Evolutionary conservation across 2,113 vertebrate species (phyloP), one percentile per base, ranked within the genome.

Genomic region (Notothenia coriiceps): DNA sequence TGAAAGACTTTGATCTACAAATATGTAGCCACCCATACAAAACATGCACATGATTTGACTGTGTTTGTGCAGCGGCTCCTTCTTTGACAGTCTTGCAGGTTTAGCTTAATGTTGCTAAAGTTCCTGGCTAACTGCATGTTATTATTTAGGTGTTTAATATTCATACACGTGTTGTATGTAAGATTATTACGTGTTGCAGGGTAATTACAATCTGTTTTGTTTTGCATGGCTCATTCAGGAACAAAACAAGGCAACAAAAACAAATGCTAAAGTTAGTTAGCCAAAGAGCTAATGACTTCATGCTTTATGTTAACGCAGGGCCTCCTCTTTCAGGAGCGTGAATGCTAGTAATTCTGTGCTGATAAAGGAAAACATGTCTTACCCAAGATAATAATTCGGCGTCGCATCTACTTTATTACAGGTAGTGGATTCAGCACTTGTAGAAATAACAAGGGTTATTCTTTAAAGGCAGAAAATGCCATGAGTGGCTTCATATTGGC

Each of bases 381-480:
- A 94, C 95, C 94, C 93, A 91, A 83, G 88, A 92, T 94, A 86
- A 82, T 74, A 66, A 82, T 82, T 91, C 83, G 91, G 87, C 80
- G 92, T 90, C 82, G 91, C 90, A 92, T 94, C 92, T 93, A 93
- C 88, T 93, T 92, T 74, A 84, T 86, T 87, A 86, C 77, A 79
- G 79, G 77, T n/a, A 54, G 51, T 52, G 84, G 86, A 80, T 73
- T 84, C 49, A 83, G 64, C 76, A 25, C 78, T 77, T 84, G 55
- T 61, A 46, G 54, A 90, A 90, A 84, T 75, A 76, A 89, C 70
- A 84, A 79, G 60, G 76, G 68, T 89, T 91, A 92, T 70, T 91
- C 69, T 86, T 83, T 90, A 49, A 73, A 78, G 82, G 88, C 90
- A 90, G 66, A 84, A 75, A 54, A 78, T 93, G 86, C 92, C 90